Base-by-base conservation (phyloP, 1,140 invertebrate species). In the Octopus bimaculoides region DNA sequence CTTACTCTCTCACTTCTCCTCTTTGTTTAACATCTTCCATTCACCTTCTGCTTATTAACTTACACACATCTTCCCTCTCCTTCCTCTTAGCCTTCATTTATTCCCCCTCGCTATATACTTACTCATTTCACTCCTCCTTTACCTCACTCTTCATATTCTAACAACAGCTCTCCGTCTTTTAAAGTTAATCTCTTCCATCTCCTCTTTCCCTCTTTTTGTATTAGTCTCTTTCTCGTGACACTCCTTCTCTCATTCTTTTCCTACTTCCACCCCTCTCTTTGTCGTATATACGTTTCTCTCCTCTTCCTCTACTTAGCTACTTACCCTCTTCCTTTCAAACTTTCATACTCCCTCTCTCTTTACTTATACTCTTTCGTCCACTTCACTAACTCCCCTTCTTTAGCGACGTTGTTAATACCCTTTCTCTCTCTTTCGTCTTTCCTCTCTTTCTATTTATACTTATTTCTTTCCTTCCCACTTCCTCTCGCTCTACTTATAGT, bases 381-480 rank as follows among this genome's bases (percentile, higher is more conserved):
- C 10, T 52, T 52, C 20, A 9, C 20, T 74, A 10, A 14, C 20
- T 74, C 17, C 4, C 20, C 9, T 74, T 52, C 17, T 74, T 52
- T 20, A 14, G 8, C 2, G 1, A 9, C 4, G 1, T 4, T 4
- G 1, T 20, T 74, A 10, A 8, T 74, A 17, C 8, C 41, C 8
- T 20, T 74, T 52, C 73, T 17, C 73, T 74, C 73, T 4, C 73
- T 26, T 20, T 4, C 20, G 8, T 52, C 41, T 20, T 4, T 52
- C 9, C 20, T 9, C 9, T 74, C 52, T 20, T 74, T 20, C 10
- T 76, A 26, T 14, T 74, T 77, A 12, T 17, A 56, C 77, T 54
- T 74, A 56, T 78, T 77, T 55, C 66, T 81, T 52, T 54, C 78
- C 52, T 66, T 78, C 69, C 14, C 55, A 55, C 4, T 77, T 14